Base-by-base conservation (phyloP, 2,888 invertebrate species). In the Theretra japonica region DNA sequence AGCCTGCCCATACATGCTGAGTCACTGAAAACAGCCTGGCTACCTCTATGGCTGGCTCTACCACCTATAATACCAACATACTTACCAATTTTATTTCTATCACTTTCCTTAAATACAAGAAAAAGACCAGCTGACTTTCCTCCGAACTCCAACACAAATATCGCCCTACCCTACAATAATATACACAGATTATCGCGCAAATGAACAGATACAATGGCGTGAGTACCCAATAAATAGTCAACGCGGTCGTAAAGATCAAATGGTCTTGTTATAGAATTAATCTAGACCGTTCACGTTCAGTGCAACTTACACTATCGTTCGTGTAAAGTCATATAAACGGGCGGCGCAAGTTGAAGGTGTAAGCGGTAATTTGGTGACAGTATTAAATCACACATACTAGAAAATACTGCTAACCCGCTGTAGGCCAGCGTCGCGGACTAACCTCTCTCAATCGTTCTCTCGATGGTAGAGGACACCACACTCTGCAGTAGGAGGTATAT, bases 261-360 rank as follows among this genome's bases (percentile, higher is more conserved):
- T 81, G 85, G 82, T 85, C 85, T 86, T 90, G 87, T 88, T 85
- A 84, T 83, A 83, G 83, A 85, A 88, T 89, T 90, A 90, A 90
- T 91, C 88, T 86, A 80, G 82, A 17, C 82, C 84, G 83, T 87
- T 89, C 86, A 82, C 83, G 85, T 86, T 85, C 84, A 83, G 84
- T 86, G 83, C 87, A 87, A 89, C 89, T 65, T 88, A 86, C 87
- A 90, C 90, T 90, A 89, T 90, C 88, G 80, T 80, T 83, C 81
- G 84, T 87, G 88, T 88, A 85, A 88, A 88, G 85, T 85, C 83
- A 83, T 84, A 82, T 84, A 81, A 84, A 81, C 73, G 73, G 71
- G 70, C 75, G 86, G 84, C 76, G 0, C 70, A 82, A 83, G 75
- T n/a, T 5, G 76, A 7, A 77, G 58, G 23, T 19, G 30, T 15